Evolutionary conservation across 2,888 invertebrate species (phyloP), one percentile per base, ranked within the genome.

Genomic region (Thumatha senex): DNA sequence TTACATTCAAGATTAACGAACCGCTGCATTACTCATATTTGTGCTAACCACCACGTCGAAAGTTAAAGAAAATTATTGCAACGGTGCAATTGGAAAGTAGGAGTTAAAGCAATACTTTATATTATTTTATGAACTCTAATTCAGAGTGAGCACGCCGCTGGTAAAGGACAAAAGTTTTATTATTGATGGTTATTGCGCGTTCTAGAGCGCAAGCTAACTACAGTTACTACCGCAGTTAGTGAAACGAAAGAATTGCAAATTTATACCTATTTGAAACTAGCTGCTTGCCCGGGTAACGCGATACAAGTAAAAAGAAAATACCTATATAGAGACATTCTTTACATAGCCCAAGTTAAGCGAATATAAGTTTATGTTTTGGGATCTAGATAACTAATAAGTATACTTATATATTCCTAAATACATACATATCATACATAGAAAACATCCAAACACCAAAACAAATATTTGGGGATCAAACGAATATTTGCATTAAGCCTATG

Each of bases 151-250:
- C 67, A 72, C 61, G 71, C 70, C 66, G 69, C 60, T 76, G 73
- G 73, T 80, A 77, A 77, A 72, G 67, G 61, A 63, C 55, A 51
- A 61, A 76, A 80, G 67, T 50, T 80, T 76, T 66, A 63, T 79
- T 80, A 82, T 82, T 78, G 81, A 82, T 82, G 80, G 73, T 74
- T 62, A 72, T 77, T 78, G 63, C 61, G 64, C 57, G 71, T 70
- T 70, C 63, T 58, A 67, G 65, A 67, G 72, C 66, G 62, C 69
- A 62, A 56, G 36, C 11, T 15, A 15, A 33, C 31, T 10, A 55
- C 51, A 59, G 51, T 54, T 41, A 56, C 29, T 10, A 15, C 12
- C 12, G 7, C 13, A 34, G 24, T 9, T 45, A 3, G 4, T n/a
- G 9, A 18, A 5, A 11, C 15, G 7, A 8, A 8, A 36, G 10